Conservation (phyloP, 2,888 invertebrate species). For the Drosophila leonis region DNA sequence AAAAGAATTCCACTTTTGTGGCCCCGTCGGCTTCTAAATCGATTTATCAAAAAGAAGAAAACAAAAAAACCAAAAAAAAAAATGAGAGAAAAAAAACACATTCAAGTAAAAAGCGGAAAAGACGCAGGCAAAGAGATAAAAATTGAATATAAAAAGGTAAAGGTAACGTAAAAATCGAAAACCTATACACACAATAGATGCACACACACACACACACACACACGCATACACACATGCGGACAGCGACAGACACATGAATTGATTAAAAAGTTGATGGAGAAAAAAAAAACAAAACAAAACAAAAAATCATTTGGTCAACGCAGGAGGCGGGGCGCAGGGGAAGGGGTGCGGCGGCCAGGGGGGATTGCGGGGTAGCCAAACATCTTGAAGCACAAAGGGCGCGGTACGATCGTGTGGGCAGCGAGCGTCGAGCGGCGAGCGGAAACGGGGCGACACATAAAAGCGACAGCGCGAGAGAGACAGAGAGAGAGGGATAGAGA, state of each 20-base stretch:
- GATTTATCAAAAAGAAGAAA: constrained; percentile 80
- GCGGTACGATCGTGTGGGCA: constrained; percentile 49
- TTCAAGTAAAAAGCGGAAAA: constrained; percentile 70
- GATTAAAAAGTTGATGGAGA: constrained; percentile 74
- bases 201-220: constrained; percentile 58
- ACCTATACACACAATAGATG: constrained; percentile 74
- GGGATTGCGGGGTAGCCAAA: neutral
- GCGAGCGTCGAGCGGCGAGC: constrained; percentile 15
- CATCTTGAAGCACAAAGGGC: constrained; percentile 61
- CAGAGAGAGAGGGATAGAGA: no score
- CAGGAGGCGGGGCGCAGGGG: neutral
- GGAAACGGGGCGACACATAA: constrained; percentile 13
- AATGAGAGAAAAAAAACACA: constrained; percentile 32
- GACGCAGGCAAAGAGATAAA: constrained; percentile 80
- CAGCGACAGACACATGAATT: constrained; percentile 67
- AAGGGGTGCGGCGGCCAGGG: neutral
- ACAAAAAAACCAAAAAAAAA: constrained; percentile 45
- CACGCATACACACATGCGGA: neutral
- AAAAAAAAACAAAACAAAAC: constrained; percentile 41
- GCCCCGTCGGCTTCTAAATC: constrained; percentile 81
- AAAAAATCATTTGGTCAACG: constrained; percentile 50
- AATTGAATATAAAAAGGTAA: constrained; percentile 78
- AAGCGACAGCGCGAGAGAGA: constrained; percentile 1
- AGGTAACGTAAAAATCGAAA: constrained; percentile 79
- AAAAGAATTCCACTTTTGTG: constrained; percentile 82